Percentiles rank a stretch among this genome's conserved stretches.
These are phyloP conservation scores for Myopa tessellatipennis DNA, from an alignment of 2,888 invertebrate species.

Conservation along the genomic window DNA sequence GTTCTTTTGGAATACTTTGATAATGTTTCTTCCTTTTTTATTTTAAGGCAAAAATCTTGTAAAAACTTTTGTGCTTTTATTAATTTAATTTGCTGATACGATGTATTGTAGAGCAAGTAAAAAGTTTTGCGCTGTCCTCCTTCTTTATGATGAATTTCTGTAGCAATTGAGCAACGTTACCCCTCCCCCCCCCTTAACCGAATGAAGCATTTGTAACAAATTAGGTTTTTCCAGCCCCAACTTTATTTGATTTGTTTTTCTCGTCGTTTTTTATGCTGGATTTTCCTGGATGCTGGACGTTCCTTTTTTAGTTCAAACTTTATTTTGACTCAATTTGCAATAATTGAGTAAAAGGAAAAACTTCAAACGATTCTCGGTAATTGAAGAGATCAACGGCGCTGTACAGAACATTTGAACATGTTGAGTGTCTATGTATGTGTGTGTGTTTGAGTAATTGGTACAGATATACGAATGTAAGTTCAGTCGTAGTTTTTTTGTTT, in stretches of 20 bases:
- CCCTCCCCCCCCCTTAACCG: neutral
- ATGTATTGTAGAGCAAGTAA: neutral
- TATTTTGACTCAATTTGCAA: constrained; percentile 28
- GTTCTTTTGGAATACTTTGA: too few species aligned
- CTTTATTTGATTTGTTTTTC: neutral
- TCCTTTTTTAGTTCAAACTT: neutral
- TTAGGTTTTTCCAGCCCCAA: neutral
- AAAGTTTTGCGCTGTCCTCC: neutral
- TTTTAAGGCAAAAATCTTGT: neutral
- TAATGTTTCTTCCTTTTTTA: too few species aligned
- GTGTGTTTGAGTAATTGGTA: constrained; percentile 17
- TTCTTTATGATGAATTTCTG: neutral
- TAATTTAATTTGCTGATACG: neutral
- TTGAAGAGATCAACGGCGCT: constrained; percentile 23
- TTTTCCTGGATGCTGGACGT: too few species aligned
- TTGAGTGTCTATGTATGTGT: constrained; percentile 28
- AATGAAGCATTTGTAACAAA: neutral
- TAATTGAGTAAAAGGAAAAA: constrained; percentile 29
- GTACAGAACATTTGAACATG: neutral
- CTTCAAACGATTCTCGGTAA: constrained; percentile 15
- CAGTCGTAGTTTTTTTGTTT: neutral
- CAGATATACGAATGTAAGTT: neutral
- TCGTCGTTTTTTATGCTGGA: neutral
- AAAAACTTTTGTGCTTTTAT: neutral
- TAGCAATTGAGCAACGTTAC: neutral